Evolutionary conservation across 2,888 invertebrate genomes (phyloP).

Genomic region (Halocaridina rubra): DNA sequence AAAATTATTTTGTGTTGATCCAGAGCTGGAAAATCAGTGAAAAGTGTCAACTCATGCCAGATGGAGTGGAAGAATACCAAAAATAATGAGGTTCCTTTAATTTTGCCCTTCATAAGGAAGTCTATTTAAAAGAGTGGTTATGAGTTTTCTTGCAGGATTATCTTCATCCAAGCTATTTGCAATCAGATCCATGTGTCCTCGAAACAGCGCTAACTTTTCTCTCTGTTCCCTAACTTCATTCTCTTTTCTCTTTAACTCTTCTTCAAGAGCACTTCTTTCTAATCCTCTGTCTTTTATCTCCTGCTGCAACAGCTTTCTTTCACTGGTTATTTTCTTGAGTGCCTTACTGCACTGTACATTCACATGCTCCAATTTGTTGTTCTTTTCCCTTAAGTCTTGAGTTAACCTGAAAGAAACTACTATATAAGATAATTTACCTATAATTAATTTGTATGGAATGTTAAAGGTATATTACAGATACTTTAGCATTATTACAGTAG

Average conservation of each 20-base stretch:
- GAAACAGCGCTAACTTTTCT: background rate
- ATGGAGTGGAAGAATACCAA: no score
- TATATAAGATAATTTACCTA: no score
- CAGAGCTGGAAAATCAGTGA: no score
- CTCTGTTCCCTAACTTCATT: background rate
- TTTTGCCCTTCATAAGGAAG: no score
- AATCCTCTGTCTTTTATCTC: background rate
- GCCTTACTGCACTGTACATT: conserved; percentile 1
- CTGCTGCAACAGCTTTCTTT: background rate
- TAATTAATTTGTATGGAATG: no score
- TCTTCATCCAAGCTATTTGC: conserved; percentile 12
- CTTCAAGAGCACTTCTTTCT: background rate
- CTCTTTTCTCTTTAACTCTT: background rate
- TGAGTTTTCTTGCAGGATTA: background rate
- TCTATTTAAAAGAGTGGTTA: background rate
- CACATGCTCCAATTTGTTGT: background rate
- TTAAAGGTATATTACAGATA: no score
- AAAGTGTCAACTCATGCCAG: no score
- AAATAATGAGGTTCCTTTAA: no score
- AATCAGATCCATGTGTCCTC: conserved; percentile 12
- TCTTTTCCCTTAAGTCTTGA: background rate
- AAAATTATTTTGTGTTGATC: no score
- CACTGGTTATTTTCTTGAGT: background rate
- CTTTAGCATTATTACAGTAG: no score
- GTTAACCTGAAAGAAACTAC: background rate